Evolutionary conservation across 2,888 invertebrate genomes (phyloP), one percentile per base, ranked within the genome.

Genomic region (Graphium colonna): DNA sequence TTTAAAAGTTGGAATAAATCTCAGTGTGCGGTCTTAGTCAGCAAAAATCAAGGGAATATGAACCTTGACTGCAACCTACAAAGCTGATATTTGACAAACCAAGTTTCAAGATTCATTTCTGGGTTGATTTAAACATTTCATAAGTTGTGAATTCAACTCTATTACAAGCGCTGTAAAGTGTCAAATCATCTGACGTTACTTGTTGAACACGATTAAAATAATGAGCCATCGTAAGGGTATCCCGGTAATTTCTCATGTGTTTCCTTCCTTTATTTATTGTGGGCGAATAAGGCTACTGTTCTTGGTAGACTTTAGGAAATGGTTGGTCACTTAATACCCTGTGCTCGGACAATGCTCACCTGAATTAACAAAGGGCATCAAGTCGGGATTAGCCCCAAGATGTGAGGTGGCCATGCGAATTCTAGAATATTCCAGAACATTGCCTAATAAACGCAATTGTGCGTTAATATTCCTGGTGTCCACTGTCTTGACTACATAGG

Each of bases 161-260:
- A 65, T 55, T 5, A 1, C 12, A n/a, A 3, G 26, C 7, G 0
- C 0, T 16, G 56, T 72, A 74, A 60, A 66, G 69, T 67, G 53
- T 49, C 53, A 50, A 65, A 71, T 68, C 1, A 53, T 12, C 51
- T 62, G 62, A 1, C 15, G 1, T n/a, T 42, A 31, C 15, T 41
- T 53, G 61, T 64, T 79, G 81, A 77, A 79, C 69, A 79, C 79
- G 79, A 81, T 84, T 84, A 83, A 82, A 85, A 83, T 87, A 84
- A 85, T 84, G 83, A 82, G 80, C 71, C 67, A 76, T 80, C 80
- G 79, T 79, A 71, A 79, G 81, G 82, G 81, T 80, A 79, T 76
- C 77, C 77, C 71, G 66, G 81, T 80, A 82, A 83, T 86, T 83
- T 83, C 83, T 85, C 83, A 75, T 82, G 77, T 81, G 82, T 79